Evolutionary conservation across 1,140 invertebrate species (phyloP), one percentile per base, ranked within the genome.

Genomic region (Bombus sylvicola): DNA sequence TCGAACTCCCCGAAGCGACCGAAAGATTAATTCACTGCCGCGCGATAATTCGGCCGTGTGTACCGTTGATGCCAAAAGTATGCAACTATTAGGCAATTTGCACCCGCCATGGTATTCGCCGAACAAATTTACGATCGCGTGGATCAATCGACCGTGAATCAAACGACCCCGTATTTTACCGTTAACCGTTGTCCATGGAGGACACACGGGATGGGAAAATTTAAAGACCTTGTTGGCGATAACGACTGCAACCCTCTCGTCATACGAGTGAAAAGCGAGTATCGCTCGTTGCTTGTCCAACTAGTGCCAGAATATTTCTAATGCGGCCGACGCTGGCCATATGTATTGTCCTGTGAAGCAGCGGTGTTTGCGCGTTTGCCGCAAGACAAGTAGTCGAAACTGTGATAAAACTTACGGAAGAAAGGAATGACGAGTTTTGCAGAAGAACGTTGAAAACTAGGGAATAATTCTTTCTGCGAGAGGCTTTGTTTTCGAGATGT

Each of bases 71-170:
- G 76, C 15, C 72, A 80, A 86, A 84, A 84, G 79, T 76, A 34
- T 64, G 41, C 77, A 71, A 39, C 53, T 25, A 69, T 80, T 71
- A 80, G 41, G 53, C 64, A 62, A 85, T 72, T 81, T 12, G 62
- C 69, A 74, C 10, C 39, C 22, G 18, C 39, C 43, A 39, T 37
- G 22, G 47, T 22, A 8, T 3, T 31, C 41, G 53, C 37, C 57
- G 39, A 64, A 78, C 78, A 59, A 84, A 89, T 90, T 89, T 84
- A 84, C 43, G 68, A 47, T 3, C n/a, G 57, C 43, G 1, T 28
- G 31, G 69, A 90, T 90, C 85, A 87, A 89, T 76, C 78, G 77
- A 34, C 34, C 77, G 81, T 87, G 86, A 89, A 89, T 66, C 69
- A 73, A 83, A 53, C 85, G 83, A 73, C 72, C 72, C 43, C 71